A percentile compares a stretch with the other conserved stretches of the same genome.
phyloP scores from a whole-genome alignment of 2,888 invertebrate species.

The Campoplex capitator region DNA sequence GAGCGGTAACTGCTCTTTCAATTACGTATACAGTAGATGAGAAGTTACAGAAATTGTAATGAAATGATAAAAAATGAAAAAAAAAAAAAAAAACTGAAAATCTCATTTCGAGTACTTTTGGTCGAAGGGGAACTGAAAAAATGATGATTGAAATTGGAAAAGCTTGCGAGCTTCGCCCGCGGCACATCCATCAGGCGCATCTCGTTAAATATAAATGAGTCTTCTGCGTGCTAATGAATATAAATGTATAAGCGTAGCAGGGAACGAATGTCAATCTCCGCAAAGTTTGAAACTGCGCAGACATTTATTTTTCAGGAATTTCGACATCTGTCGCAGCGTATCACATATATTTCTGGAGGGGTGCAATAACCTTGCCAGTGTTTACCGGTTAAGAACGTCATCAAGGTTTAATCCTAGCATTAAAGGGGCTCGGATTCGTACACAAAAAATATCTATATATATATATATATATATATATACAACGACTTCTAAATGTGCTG shows the following conservation, averaged over 20 bases:
- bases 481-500: background rate
- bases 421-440: background rate
- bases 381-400: background rate
- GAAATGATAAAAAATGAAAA: too few relatives aligned
- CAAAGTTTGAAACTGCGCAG: background rate
- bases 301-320: background rate
- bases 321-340: background rate
- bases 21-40: too few relatives aligned
- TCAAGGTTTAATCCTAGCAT: background rate
- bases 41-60: too few relatives aligned
- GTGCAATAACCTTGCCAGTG: background rate
- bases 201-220: background rate
- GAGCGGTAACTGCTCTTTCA: too few relatives aligned
- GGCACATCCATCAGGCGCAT: too few relatives aligned
- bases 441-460: background rate
- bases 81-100: too few relatives aligned
- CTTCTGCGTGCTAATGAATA: background rate
- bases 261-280: background rate
- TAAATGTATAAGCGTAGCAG: background rate
- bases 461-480: background rate
- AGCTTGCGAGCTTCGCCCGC: too few relatives aligned
- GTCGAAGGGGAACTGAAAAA: too few relatives aligned
- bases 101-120: too few relatives aligned
- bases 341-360: background rate
- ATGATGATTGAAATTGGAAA: too few relatives aligned